Evolutionary conservation across 2,888 invertebrate species (phyloP).

Genomic region (Deroplatys truncata): DNA sequence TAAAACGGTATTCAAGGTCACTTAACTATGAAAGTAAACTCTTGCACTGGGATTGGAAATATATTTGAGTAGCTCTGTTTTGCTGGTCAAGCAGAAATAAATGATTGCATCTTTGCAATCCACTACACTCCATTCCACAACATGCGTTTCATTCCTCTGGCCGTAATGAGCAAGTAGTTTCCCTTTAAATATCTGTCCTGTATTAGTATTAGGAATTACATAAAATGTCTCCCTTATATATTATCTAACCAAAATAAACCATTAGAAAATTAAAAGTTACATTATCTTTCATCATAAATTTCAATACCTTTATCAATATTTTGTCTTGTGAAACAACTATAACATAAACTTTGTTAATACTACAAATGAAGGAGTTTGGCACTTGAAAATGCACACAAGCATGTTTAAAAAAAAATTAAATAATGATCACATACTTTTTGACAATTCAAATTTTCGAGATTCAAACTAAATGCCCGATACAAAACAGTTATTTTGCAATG

Average conservation of each 20-base stretch:
- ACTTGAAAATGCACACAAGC: constrained; percentile 5
- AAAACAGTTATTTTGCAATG: neutral
- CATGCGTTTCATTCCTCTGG: neutral
- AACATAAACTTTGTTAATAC: neutral
- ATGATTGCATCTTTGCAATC: neutral
- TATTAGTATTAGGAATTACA: neutral
- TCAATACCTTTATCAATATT: neutral
- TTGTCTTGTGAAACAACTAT: neutral
- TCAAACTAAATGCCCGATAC: constrained; percentile 12
- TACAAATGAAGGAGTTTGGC: constrained; percentile 6
- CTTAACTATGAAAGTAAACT: neutral
- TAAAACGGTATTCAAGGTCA: neutral
- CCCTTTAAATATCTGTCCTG: neutral
- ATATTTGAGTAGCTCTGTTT: neutral
- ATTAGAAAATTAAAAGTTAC: neutral
- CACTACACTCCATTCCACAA: neutral
- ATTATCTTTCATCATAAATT: neutral
- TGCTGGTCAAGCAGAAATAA: neutral
- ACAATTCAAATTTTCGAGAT: neutral
- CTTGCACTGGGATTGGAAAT: neutral
- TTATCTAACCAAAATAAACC: neutral
- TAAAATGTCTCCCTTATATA: neutral
- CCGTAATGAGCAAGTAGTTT: neutral
- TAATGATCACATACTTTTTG: neutral
- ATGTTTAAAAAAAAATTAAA: neutral